Conservation (phyloP, 2,797 vertebrate species). For the Chloroceryle amazona region DNA sequence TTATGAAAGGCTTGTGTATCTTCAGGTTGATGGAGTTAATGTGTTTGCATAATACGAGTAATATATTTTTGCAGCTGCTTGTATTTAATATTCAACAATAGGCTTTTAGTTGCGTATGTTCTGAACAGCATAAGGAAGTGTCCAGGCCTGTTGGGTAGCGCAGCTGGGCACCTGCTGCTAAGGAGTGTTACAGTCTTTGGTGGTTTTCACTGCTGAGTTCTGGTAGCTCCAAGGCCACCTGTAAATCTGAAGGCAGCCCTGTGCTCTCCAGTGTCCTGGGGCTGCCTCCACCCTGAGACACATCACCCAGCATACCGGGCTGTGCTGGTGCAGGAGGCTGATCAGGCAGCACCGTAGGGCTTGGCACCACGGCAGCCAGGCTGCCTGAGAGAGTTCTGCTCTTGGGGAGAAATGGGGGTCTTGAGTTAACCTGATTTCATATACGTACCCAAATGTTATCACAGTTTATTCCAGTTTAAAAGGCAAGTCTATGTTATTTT, state of each 20-base stretch:
- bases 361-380: neutral
- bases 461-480: neutral
- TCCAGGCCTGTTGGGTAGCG: neutral
- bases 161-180: neutral
- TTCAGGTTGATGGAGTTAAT: neutral
- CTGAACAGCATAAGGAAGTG: neutral
- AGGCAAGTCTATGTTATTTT: neutral
- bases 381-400: neutral
- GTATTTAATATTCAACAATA: neutral
- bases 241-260: neutral
- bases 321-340: neutral
- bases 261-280: neutral
- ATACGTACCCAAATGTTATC: neutral
- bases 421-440: neutral
- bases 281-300: neutral
- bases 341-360: neutral
- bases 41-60: neutral
- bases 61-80: neutral
- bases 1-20: neutral
- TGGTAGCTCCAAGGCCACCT: neutral
- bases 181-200: neutral
- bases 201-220: neutral
- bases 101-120: neutral
- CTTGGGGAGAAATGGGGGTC: neutral
- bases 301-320: neutral